phyloP scores from a whole-genome alignment of 2,797 vertebrate species.

The Holocentrus rufus region DNA sequence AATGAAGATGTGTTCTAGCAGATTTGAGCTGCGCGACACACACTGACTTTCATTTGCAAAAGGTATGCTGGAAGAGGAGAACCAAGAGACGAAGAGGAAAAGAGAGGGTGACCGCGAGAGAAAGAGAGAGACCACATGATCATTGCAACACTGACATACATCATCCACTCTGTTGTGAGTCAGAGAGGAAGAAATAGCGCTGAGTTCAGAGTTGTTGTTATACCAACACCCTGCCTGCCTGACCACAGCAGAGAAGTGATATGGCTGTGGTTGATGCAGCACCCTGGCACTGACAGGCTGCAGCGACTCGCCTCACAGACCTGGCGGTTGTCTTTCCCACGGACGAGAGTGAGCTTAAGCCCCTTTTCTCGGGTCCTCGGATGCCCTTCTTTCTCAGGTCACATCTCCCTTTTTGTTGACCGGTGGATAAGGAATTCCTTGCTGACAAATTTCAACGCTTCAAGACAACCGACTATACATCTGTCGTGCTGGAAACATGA shows the following conservation, averaged over 20 bases:
- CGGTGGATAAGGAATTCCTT: conserved; percentile 18
- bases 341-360: conserved; percentile 42
- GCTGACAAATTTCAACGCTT: neutral
- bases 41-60: conserved; percentile 5
- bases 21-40: neutral
- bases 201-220: conserved; percentile 24
- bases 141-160: conserved; percentile 21
- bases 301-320: neutral
- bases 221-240: conserved; percentile 36
- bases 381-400: conserved; percentile 32
- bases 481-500: conserved; percentile 1
- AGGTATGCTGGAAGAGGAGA: neutral
- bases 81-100: conserved; percentile 10
- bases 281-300: conserved; percentile 2
- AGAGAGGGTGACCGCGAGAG: conserved; percentile 22
- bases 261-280: conserved; percentile 13
- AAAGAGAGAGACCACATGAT: conserved; percentile 35
- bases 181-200: conserved; percentile 60
- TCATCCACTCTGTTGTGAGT: conserved; percentile 44
- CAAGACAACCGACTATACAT: neutral
- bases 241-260: conserved; percentile 27
- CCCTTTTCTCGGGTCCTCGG: conserved; percentile 34
- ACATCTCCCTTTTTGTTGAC: conserved; percentile 28
- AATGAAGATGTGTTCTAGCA: neutral
- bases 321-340: conserved; percentile 2